Evolutionary conservation across 23 tunicate genomes (phyloP), one percentile per base, ranked within the genome.

Genomic region (Phallusia fumigata): DNA sequence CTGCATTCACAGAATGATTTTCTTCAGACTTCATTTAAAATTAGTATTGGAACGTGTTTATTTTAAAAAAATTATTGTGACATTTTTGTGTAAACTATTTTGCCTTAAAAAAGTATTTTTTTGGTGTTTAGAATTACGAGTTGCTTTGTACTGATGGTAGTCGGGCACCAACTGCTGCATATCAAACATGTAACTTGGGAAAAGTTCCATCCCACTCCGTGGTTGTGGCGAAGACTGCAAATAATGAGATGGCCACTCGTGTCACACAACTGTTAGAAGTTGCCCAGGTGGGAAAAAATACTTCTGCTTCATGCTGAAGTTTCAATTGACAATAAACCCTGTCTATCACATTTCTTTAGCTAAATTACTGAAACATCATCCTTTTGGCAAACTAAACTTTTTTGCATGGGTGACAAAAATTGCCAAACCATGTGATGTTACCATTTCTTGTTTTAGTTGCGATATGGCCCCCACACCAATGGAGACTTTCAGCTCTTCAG

Each of bases 141-240:
- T 69, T 88, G 35, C 64, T 88, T 13, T 88, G 93, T 51, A 34
- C 33, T 18, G 87, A 79, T 65, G 93, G 93, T 5, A 79, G 53
- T 3, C 34, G 93, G 32, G 87, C 87, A 19, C 84, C 93, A 31
- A 16, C 83, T 0, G 26, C 86, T 35, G 75, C 64, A 19, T 89
- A 80, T 49, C 53, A 35, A 2, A 45, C 24, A 12, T 89, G 94
- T 82, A 84, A 75, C 44, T 49, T 85, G n/a, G 94, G 88, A 12
- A 84, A 80, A 52, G 88, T 82, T 30, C 94, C 94, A 33, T 84
- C 94, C 52, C 88, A 89, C 34, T 81, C 85, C 13, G 88, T 89
- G 18, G 89, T 80, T 22, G 85, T 82, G 16, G 80, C 78, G 0
- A 64, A 16, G 28, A 22, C 80, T 80, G 88, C 94, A 19, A 22